Evolutionary conservation across 2,113 vertebrate species (phyloP).

Genomic region (Clarias macrocephalus): DNA sequence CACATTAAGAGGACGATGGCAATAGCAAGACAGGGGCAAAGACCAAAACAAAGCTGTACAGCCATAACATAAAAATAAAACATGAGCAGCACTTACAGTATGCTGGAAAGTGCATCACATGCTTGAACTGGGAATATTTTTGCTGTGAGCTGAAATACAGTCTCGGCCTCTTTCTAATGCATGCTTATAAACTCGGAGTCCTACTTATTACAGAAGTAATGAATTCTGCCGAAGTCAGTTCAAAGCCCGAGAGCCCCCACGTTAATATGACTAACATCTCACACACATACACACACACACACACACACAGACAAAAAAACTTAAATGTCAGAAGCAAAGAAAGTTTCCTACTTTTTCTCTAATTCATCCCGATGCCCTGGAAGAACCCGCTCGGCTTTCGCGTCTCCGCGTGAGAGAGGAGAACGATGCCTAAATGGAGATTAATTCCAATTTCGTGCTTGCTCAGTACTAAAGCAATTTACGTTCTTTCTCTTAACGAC

Average conservation of each 20-base stretch:
- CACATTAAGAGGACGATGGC: neutral
- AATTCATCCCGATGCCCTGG: conserved; percentile 98
- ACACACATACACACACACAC: conserved; percentile 5
- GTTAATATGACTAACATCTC: conserved; percentile 46
- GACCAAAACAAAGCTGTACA: neutral
- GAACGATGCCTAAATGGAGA: conserved; percentile 99
- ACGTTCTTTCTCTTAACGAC: conserved; percentile 99
- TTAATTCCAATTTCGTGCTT: conserved; percentile 99
- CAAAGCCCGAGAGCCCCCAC: conserved; percentile 25
- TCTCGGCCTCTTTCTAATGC: neutral
- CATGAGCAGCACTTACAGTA: neutral
- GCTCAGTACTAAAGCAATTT: conserved; percentile 99
- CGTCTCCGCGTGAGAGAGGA: conserved; percentile 89
- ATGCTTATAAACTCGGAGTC: neutral
- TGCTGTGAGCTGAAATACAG: neutral
- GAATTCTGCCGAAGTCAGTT: conserved; percentile 48
- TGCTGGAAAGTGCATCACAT: neutral
- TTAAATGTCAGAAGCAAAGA: conserved; percentile 38
- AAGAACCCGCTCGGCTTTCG: conserved; percentile 93
- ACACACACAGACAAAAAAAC: neutral
- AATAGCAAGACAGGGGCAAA: neutral
- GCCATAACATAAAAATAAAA: neutral
- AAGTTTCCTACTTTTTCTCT: conserved; percentile 82
- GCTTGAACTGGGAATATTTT: neutral
- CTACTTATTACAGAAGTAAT: conserved; percentile 34